Conservation (phyloP, 2,888 invertebrate genomes). For the Athrips mouffetella region DNA sequence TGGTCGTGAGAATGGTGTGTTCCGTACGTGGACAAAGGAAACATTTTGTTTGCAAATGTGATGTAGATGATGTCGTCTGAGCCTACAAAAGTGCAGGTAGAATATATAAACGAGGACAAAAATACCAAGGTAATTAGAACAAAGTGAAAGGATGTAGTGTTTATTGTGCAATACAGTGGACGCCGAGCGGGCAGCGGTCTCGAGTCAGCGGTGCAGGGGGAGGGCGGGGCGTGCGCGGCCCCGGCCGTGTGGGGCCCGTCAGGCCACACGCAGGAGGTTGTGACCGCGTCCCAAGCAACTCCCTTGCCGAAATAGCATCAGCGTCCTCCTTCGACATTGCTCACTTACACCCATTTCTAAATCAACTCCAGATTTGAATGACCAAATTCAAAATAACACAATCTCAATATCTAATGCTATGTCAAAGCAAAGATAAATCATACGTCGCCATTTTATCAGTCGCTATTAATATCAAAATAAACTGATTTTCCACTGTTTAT, state of each 20-base stretch:
- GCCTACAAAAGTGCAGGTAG: conserved; percentile 68
- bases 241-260: conserved; percentile 79
- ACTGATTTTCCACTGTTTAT: too few species aligned
- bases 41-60: conserved; percentile 64
- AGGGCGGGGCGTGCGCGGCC: conserved; percentile 77
- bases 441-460: conserved; percentile 11
- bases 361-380: background rate
- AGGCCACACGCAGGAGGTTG: conserved; percentile 79
- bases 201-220: conserved; percentile 73
- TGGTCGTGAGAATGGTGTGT: conserved; percentile 75
- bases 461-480: too few species aligned
- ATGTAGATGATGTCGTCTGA: conserved; percentile 77
- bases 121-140: conserved; percentile 64
- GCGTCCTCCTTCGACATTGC: conserved; percentile 36
- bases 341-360: conserved; percentile 32
- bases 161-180: conserved; percentile 74
- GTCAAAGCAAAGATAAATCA: background rate
- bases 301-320: conserved; percentile 72
- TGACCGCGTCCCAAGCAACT: conserved; percentile 77
- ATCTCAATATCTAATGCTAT: background rate
- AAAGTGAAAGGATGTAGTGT: conserved; percentile 56
- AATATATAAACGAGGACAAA: conserved; percentile 74
- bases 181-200: conserved; percentile 75
- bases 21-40: conserved; percentile 70
- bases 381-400: too few species aligned